These are phyloP conservation scores for Alcedo quadribrachys DNA, from an alignment of 2,797 vertebrate species.

Conservation along the genomic window DNA sequence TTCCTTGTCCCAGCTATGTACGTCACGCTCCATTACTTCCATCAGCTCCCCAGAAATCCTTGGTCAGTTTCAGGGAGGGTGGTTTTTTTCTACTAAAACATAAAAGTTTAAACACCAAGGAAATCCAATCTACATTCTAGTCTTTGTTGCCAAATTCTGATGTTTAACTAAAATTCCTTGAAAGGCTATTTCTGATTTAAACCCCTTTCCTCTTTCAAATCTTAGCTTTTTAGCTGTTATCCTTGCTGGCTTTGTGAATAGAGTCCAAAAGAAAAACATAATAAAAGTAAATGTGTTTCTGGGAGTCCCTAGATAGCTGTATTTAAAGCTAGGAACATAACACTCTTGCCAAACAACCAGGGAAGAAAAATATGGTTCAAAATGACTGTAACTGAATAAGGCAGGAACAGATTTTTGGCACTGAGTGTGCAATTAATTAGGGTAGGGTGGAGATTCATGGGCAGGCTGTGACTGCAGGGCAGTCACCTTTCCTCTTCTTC, in stretches of 20 bases:
- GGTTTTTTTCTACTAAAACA: slow-evolving; percentile 19
- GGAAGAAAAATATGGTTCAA: slow-evolving; percentile 38
- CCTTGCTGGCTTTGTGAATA: slow-evolving; percentile 10
- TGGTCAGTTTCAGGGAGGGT: background rate
- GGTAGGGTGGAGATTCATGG: background rate
- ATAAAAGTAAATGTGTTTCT: slow-evolving; percentile 63
- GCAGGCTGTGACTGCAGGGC: background rate
- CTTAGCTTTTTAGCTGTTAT: slow-evolving; percentile 14
- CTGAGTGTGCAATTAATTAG: background rate
- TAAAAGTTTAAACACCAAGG: slow-evolving; percentile 12
- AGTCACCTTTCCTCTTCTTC: background rate
- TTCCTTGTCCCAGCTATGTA: slow-evolving; percentile 36
- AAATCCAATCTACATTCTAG: background rate
- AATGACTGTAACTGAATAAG: background rate
- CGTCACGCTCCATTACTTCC: slow-evolving; percentile 41
- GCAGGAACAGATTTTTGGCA: slow-evolving; percentile 20
- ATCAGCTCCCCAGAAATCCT: slow-evolving; percentile 18
- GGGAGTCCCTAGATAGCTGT: slow-evolving; percentile 51
- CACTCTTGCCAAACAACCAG: slow-evolving; percentile 6
- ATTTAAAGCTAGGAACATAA: slow-evolving; percentile 68
- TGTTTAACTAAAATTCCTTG: slow-evolving; percentile 50
- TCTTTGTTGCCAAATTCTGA: background rate
- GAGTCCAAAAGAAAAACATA: slow-evolving; percentile 53
- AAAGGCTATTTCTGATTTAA: slow-evolving; percentile 16
- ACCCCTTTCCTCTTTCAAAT: background rate